These are phyloP conservation scores for Periophthalmus modestus DNA, from an alignment of 2,113 vertebrate species.

Conservation along the genomic window DNA sequence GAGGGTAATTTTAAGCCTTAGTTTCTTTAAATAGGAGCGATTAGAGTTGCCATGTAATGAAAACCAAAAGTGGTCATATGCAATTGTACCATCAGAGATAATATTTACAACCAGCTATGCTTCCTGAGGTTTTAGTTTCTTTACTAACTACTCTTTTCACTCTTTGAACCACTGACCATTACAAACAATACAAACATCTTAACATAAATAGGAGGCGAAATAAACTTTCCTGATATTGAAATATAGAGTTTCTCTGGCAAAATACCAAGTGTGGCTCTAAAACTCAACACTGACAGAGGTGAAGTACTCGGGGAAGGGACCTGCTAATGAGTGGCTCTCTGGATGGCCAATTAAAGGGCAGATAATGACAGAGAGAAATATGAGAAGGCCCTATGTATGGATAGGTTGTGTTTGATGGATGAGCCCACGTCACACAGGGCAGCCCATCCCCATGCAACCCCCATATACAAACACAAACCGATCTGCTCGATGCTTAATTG, in stretches of 20 bases:
- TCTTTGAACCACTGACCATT: too few relatives aligned
- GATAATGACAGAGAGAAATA: slow-evolving; percentile 55
- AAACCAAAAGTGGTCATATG: not conserved
- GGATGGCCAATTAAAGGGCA: slow-evolving; percentile 53
- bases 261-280: not conserved
- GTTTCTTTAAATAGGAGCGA: not conserved
- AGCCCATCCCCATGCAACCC: slow-evolving; percentile 9
- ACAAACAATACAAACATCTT: not conserved
- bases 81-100: not conserved
- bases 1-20: not conserved
- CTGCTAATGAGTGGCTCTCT: slow-evolving; percentile 34
- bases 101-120: not conserved
- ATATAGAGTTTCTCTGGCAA: not conserved
- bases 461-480: slow-evolving; percentile 13
- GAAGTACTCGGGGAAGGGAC: not conserved
- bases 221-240: not conserved
- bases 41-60: too few relatives aligned
- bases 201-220: not conserved
- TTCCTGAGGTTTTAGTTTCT: too few relatives aligned
- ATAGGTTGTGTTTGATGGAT: slow-evolving; percentile 62
- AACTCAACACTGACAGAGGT: not conserved
- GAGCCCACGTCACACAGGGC: slow-evolving; percentile 29
- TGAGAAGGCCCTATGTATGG: slow-evolving; percentile 34
- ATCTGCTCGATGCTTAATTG: slow-evolving; percentile 42
- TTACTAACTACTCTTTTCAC: too few relatives aligned